Evolutionary conservation across 2,113 vertebrate genomes (phyloP).

Genomic region (Tyrannus savana): DNA sequence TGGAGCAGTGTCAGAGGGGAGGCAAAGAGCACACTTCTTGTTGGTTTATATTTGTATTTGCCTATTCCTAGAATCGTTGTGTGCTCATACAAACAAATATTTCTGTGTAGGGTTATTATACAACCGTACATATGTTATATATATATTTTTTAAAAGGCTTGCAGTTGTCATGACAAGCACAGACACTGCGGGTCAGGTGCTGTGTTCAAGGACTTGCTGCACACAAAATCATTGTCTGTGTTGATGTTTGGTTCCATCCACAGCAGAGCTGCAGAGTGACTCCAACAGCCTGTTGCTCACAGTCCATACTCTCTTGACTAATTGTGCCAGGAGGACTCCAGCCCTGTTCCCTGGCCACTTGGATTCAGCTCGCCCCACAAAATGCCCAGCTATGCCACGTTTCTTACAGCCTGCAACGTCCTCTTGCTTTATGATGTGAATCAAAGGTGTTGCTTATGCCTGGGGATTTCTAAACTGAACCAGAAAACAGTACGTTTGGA

Average conservation of each 20-base stretch:
- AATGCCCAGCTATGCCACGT: not conserved
- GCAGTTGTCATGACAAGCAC: not conserved
- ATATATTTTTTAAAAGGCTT: not conserved
- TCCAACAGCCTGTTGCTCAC: not conserved
- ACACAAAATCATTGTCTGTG: not conserved
- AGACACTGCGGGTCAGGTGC: not conserved
- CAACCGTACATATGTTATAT: too few relatives aligned
- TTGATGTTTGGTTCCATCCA: not conserved
- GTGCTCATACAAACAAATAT: not conserved
- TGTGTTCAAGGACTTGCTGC: not conserved
- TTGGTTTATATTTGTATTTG: not conserved
- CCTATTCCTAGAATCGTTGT: not conserved
- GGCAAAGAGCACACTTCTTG: not conserved
- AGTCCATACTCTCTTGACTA: not conserved
- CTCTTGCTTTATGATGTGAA: not conserved
- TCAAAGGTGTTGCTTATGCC: not conserved
- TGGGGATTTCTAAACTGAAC: not conserved
- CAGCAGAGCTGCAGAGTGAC: not conserved
- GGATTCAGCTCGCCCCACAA: not conserved
- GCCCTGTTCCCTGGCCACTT: not conserved
- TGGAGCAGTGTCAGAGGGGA: not conserved
- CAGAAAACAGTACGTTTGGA: rapidly evolving
- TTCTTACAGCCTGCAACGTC: not conserved
- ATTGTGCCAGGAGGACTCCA: not conserved
- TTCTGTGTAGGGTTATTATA: not conserved